Percentiles rank a stretch among this genome's conserved stretches.
Conservation (phyloP, 2,888 invertebrate genomes). For the Leuctra nigra region DNA sequence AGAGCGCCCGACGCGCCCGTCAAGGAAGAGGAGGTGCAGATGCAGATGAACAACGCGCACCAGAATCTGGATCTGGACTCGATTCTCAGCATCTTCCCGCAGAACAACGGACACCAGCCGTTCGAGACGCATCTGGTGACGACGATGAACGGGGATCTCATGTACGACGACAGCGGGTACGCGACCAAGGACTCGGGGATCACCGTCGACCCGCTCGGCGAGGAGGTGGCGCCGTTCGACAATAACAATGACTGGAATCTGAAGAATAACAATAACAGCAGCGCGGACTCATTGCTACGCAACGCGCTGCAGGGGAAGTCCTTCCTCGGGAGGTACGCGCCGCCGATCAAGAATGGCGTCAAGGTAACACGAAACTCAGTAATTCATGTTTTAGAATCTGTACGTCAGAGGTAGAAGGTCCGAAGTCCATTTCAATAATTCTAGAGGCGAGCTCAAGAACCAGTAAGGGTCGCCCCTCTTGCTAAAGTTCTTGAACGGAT, state of each 20-base stretch:
- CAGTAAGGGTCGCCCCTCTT: slow-evolving; percentile 31
- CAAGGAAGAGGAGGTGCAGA: slow-evolving; percentile 49
- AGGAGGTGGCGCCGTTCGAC: slow-evolving; percentile 59
- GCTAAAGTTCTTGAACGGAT: too few species aligned
- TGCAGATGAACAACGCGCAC: slow-evolving; percentile 36
- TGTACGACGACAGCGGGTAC: slow-evolving; percentile 72
- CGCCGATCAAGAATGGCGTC: slow-evolving; percentile 36
- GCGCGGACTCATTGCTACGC: slow-evolving; percentile 67
- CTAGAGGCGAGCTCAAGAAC: too few species aligned
- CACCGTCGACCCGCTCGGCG: slow-evolving; percentile 7
- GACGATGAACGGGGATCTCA: slow-evolving; percentile 51
- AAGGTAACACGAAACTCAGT: too few species aligned
- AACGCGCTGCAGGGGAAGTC: slow-evolving; percentile 77
- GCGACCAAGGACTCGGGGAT: slow-evolving; percentile 45
- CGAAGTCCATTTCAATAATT: too few species aligned
- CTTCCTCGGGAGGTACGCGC: slow-evolving; percentile 31
- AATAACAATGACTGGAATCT: slow-evolving; percentile 77
- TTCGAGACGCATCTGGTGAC: slow-evolving; percentile 34
- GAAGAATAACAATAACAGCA: slow-evolving; percentile 42
- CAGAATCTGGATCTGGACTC: slow-evolving; percentile 66
- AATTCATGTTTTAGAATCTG: too few species aligned
- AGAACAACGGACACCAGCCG: slow-evolving; percentile 33
- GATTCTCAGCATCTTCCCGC: slow-evolving; percentile 60
- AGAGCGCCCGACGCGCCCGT: slow-evolving; percentile 50
- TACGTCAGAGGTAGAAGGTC: too few species aligned